Evolutionary conservation across 2,797 vertebrate genomes (phyloP), one percentile per base, ranked within the genome.

Genomic region (Sebastes iracundus): DNA sequence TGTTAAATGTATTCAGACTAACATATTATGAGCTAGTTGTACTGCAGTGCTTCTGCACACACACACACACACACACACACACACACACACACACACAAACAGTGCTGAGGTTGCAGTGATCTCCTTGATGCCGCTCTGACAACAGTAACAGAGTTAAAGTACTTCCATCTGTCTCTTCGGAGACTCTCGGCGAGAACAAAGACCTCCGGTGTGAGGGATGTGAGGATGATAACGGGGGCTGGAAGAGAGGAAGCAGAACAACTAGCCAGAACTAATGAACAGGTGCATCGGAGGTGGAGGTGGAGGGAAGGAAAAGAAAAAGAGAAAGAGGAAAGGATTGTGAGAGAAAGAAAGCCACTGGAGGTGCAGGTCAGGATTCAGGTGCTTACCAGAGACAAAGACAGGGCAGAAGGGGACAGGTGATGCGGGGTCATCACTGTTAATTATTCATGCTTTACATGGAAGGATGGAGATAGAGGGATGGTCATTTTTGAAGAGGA

Each of bases 211-310:
- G 81, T 6, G 56, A 87, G 22, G 33, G 77, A 81, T 83, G 82
- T 82, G 20, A 84, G 68, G 77, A 62, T 4, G 16, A 71, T 61
- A 77, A 83, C 66, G 27, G 74, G 28, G 73, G 22, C 56, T 70
- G 60, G 55, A 67, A 53, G 63, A 82, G 68, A 77, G 76, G 77
- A 89, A 88, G 75, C 79, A 88, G 88, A 88, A 70, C 81, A 86
- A 79, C 84, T 76, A 60, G 28, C 81, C 81, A 33, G 83, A 91
- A 85, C 84, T 87, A 87, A 89, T 86, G 83, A 91, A 83, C 80
- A 83, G 72, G 72, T 90, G 67, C 64, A 80, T 66, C 1, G 18
- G 61, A 70, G n/a, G 71, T 46, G 58, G 28, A 64, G 18, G 30
- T 38, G 53, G 33, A 61, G 11, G 25, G 75, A 28, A 35, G 20